Evolutionary conservation across 2,888 invertebrate species (phyloP).

Genomic region (Gastrophysa polygoni): DNA sequence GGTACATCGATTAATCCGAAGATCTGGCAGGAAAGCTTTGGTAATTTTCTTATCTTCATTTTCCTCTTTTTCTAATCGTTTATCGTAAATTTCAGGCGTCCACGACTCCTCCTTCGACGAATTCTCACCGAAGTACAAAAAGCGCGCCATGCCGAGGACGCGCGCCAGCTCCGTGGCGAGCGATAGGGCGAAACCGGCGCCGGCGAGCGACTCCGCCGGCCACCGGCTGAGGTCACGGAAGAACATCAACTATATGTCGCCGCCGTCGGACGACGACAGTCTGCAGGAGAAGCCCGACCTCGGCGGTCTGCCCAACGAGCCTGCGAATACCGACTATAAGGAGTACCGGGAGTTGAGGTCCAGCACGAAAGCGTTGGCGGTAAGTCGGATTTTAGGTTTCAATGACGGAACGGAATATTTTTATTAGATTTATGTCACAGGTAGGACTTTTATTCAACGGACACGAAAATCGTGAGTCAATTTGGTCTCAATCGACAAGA

Average conservation of each 20-base stretch:
- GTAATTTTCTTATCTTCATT: no score
- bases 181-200: conserved; percentile 36
- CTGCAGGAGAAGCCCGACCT: conserved; percentile 48
- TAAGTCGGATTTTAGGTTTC: no score
- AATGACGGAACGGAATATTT: no score
- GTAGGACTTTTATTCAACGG: no score
- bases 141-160: conserved; percentile 40
- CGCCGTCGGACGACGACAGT: conserved; percentile 55
- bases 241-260: conserved; percentile 54
- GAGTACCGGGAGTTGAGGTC: conserved; percentile 51
- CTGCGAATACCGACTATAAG: conserved; percentile 35
- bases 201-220: conserved; percentile 48
- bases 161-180: conserved; percentile 38
- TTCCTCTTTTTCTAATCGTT: no score
- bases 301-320: conserved; percentile 32
- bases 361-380: conserved; percentile 48
- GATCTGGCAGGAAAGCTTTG: no score
- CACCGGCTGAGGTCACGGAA: conserved; percentile 56
- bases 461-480: no score
- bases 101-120: conserved; percentile 38
- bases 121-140: conserved; percentile 36
- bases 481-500: no score
- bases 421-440: no score
- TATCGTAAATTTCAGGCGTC: conserved; percentile 36
- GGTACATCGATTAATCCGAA: no score